These are phyloP conservation scores for Platynereis dumerilii DNA, from an alignment of 2,888 invertebrate genomes.

Conservation along the genomic window DNA sequence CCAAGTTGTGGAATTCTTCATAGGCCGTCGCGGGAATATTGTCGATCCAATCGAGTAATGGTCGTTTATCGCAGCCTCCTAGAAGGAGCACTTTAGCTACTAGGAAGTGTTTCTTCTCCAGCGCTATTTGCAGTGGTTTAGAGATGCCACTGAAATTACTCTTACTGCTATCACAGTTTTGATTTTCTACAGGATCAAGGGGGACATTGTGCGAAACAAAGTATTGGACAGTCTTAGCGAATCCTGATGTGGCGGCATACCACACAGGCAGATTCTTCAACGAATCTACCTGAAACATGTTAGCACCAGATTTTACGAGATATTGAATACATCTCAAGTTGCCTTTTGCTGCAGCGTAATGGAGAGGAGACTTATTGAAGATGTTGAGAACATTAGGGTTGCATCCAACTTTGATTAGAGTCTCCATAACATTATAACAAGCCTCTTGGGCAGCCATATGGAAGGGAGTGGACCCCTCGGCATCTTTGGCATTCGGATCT, in stretches of 20 bases:
- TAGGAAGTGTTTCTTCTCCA: slow-evolving; percentile 25
- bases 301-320: slow-evolving; percentile 19
- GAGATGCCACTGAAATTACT: background rate
- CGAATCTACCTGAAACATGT: slow-evolving; percentile 14
- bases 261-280: slow-evolving; percentile 25
- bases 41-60: slow-evolving; percentile 27
- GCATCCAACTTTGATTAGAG: slow-evolving; percentile 23
- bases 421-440: slow-evolving; percentile 15
- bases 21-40: slow-evolving; percentile 15
- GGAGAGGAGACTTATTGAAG: slow-evolving; percentile 23
- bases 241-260: slow-evolving; percentile 23
- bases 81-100: slow-evolving; percentile 28
- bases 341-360: slow-evolving; percentile 29
- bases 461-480: slow-evolving; percentile 58
- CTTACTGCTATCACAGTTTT: background rate
- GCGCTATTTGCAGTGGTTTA: slow-evolving; percentile 30
- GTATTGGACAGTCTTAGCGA: background rate
- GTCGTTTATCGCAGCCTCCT: slow-evolving; percentile 25
- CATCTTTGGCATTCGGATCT: slow-evolving; percentile 50
- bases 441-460: slow-evolving; percentile 41
- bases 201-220: background rate
- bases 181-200: too few species aligned
- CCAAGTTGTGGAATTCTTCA: slow-evolving; percentile 23
- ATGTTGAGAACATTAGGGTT: slow-evolving; percentile 27
- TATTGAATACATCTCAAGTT: slow-evolving; percentile 16